Evolutionary conservation across 2,888 invertebrate genomes (phyloP), one percentile per base, ranked within the genome.

Genomic region (Crioceris asparagi): DNA sequence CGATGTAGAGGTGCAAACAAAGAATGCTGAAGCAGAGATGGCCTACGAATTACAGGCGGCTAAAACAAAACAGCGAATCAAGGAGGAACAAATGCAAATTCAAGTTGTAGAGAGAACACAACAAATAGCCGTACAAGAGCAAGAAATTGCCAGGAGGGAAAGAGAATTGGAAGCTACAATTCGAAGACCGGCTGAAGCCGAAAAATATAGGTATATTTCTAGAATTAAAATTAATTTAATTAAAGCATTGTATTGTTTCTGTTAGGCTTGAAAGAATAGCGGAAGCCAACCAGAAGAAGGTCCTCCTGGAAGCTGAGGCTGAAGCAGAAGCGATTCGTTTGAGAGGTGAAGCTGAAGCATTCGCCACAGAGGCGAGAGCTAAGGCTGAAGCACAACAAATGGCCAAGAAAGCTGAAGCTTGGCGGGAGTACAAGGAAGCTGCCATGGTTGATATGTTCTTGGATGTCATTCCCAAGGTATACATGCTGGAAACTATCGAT

Each of bases 71-170:
- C 94, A 96, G 60, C 77, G 87, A 18, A 65, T 65, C 36, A 92
- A 91, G 67, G 93, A 94, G 56, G 96, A 97, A 62, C 85, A 93
- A 59, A 96, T 96, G 94, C 93, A 96, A 60, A 91, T 96, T 39
- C 79, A 81, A 46, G 62, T 63, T 5, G 61, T 63, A 7, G 63
- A 63, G 43, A 50, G 63, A 31, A 62, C 61, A 1, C 94, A 94
- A 61, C 88, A 92, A 67, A 94, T 96, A 54, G 79, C 82, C 34
- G 88, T 97, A 0, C 93, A 94, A 62, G 92, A 94, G 51, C 94
- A 96, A 70, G 96, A 97, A 69, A 93, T 93, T 51, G 75, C 84
- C 53, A 77, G 96, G 44, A 78, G 84, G 17, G 91, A 94, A 65
- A 79, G 81, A 44, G 96, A 96, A 61, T 68, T 97, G 15, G 94